These are phyloP conservation scores for Synergus japonicus DNA, from an alignment of 2,888 invertebrate species.

Conservation along the genomic window DNA sequence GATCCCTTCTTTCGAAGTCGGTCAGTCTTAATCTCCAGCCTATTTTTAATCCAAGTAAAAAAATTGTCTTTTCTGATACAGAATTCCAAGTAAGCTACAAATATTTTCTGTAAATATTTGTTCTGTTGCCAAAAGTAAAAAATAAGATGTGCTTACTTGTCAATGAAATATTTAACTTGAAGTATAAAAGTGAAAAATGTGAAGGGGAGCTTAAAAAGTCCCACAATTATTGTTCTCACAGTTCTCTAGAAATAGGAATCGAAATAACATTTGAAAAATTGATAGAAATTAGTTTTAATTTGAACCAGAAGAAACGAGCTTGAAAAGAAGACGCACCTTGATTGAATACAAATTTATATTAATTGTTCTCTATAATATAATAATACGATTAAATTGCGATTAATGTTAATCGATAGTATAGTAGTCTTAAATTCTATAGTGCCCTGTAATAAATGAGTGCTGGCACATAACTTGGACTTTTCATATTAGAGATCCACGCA, in stretches of 20 bases:
- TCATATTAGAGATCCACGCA: background rate
- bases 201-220: slow-evolving; percentile 1
- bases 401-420: background rate
- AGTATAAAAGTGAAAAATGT: slow-evolving; percentile 66
- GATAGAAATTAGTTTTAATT: background rate
- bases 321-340: background rate
- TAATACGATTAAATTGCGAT: background rate
- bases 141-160: background rate
- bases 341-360: slow-evolving; percentile 3
- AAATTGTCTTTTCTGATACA: background rate
- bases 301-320: slow-evolving; percentile 8
- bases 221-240: background rate
- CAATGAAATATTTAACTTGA: slow-evolving; percentile 14
- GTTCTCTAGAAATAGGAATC: background rate
- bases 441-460: slow-evolving; percentile 38
- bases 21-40: slow-evolving; percentile 32
- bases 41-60: slow-evolving; percentile 15
- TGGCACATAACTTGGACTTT: background rate
- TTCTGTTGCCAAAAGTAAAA: background rate
- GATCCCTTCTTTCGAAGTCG: background rate
- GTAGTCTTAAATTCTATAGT: slow-evolving; percentile 33
- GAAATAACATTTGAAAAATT: background rate
- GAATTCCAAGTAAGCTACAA: background rate
- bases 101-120: background rate
- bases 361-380: background rate